A percentile compares a stretch with the other conserved stretches of the same genome.
Evolutionary conservation across 2,797 vertebrate species (phyloP).

Genomic region (Spinus olivaceus): DNA sequence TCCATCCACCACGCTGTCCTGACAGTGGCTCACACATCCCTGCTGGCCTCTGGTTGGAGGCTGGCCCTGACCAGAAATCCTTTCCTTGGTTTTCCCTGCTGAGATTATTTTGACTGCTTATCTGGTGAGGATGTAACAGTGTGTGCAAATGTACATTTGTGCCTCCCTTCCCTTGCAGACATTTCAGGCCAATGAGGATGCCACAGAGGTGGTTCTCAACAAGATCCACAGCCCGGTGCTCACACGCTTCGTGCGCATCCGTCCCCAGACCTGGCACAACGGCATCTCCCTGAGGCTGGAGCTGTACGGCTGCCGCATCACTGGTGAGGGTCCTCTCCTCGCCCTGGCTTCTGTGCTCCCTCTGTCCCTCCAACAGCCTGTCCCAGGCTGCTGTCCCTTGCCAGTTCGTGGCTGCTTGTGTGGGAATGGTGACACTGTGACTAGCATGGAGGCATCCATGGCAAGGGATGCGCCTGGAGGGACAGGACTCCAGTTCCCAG

Average conservation of each 20-base stretch:
- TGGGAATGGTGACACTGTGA: background rate
- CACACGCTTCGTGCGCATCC: slow-evolving; percentile 90
- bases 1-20: background rate
- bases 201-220: slow-evolving; percentile 92
- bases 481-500: background rate
- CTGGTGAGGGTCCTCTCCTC: slow-evolving; percentile 75
- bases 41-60: background rate
- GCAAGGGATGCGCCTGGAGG: rapidly evolving
- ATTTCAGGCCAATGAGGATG: slow-evolving; percentile 90
- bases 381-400: background rate
- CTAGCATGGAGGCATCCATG: background rate
- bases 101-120: background rate
- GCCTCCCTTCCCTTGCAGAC: slow-evolving; percentile 72
- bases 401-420: background rate
- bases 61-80: background rate
- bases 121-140: background rate
- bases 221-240: slow-evolving; percentile 90
- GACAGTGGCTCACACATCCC: background rate
- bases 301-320: slow-evolving; percentile 95
- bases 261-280: slow-evolving; percentile 91
- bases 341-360: background rate
- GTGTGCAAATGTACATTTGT: background rate
- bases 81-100: background rate
- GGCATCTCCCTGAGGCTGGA: slow-evolving; percentile 94
- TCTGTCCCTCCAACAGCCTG: background rate